These are phyloP conservation scores for Bombus confusus DNA, from an alignment of 1,140 invertebrate species.

Conservation along the genomic window DNA sequence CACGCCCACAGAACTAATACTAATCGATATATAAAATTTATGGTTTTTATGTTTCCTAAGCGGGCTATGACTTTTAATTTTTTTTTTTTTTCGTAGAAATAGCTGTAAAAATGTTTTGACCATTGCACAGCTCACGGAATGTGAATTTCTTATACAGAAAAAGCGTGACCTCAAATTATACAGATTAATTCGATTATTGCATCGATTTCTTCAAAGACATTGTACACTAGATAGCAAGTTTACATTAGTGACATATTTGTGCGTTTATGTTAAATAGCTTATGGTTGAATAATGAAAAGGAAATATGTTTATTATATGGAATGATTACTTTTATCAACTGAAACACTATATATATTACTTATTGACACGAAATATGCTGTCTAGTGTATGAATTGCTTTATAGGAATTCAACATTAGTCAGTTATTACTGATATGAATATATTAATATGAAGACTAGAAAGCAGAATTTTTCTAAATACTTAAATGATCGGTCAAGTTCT, in stretches of 20 bases:
- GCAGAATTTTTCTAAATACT: slow-evolving; percentile 31
- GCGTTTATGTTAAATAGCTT: slow-evolving; percentile 25
- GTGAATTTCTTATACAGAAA: slow-evolving; percentile 38
- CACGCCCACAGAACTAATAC: slow-evolving; percentile 13
- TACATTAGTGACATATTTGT: slow-evolving; percentile 25
- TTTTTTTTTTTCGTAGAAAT: not conserved
- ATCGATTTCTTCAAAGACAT: slow-evolving; percentile 27
- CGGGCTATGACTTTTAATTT: not conserved
- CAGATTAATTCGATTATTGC: slow-evolving; percentile 48
- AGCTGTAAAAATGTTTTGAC: slow-evolving; percentile 37
- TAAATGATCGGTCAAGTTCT: slow-evolving; percentile 29
- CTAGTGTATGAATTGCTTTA: slow-evolving; percentile 35
- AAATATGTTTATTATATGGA: slow-evolving; percentile 31
- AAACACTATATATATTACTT: not conserved
- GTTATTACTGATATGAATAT: slow-evolving; percentile 31
- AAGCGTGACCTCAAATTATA: slow-evolving; percentile 32
- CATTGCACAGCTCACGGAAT: slow-evolving; percentile 43
- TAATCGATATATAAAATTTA: slow-evolving; percentile 4
- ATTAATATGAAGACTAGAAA: slow-evolving; percentile 46
- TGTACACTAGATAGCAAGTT: slow-evolving; percentile 50
- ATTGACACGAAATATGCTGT: slow-evolving; percentile 28
- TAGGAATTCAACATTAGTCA: slow-evolving; percentile 15
- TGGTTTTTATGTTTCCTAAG: not conserved
- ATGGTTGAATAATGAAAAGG: slow-evolving; percentile 16
- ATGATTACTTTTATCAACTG: slow-evolving; percentile 35